Evolutionary conservation across 2,113 vertebrate genomes (phyloP).

Genomic region (Neodontobutis hainanensis): DNA sequence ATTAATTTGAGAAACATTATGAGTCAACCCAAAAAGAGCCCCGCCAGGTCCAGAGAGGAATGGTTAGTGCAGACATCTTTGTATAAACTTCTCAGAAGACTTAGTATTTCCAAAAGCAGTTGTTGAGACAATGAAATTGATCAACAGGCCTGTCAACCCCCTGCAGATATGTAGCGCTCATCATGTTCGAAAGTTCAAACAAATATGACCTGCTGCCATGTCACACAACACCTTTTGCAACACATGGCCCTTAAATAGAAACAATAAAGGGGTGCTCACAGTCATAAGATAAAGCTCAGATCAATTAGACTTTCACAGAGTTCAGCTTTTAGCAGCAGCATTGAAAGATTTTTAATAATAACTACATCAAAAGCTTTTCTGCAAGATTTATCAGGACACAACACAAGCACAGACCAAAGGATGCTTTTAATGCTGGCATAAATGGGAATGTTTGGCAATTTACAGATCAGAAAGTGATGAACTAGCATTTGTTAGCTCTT

Average conservation of each 20-base stretch:
- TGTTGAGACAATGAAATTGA: conserved; percentile 23
- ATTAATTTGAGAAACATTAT: conserved; percentile 3
- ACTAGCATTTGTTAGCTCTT: conserved; percentile 77
- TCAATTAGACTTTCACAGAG: conserved; percentile 42
- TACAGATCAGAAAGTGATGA: conserved; percentile 80
- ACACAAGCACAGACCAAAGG: conserved; percentile 57
- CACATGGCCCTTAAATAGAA: conserved; percentile 33
- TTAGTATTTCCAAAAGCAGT: conserved; percentile 23
- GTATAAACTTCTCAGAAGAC: conserved; percentile 16
- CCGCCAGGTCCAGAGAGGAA: conserved; percentile 3
- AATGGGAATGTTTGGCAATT: conserved; percentile 76
- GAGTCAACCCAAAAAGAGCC: not conserved
- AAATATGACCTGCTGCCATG: conserved; percentile 15
- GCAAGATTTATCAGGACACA: conserved; percentile 63
- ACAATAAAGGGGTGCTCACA: conserved; percentile 28
- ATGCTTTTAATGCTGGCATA: conserved; percentile 71
- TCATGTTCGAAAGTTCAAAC: conserved; percentile 15
- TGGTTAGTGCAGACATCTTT: conserved; percentile 3
- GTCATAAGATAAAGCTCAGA: conserved; percentile 28
- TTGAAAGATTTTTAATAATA: conserved; percentile 58
- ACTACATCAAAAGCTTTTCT: conserved; percentile 68
- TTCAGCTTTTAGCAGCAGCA: conserved; percentile 38
- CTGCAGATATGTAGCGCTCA: conserved; percentile 30
- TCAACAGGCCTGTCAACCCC: conserved; percentile 39
- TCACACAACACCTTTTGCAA: conserved; percentile 33